These are phyloP conservation scores for Brachionus paranguensis DNA, from an alignment of 1,140 invertebrate species.

Conservation along the genomic window DNA sequence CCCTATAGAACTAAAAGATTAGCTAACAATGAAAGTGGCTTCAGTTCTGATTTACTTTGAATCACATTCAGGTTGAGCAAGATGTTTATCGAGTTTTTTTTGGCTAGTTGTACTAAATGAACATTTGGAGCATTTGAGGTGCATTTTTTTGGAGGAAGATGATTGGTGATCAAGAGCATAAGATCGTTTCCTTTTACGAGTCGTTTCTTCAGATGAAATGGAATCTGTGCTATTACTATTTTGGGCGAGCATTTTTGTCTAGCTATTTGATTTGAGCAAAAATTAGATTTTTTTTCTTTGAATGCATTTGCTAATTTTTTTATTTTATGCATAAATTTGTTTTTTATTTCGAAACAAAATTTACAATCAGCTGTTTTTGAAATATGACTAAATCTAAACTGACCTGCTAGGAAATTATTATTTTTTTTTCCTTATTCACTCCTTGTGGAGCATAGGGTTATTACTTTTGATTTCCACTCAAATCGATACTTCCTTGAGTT, in stretches of 20 bases:
- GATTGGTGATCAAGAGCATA: neutral
- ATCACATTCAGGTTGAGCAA: neutral
- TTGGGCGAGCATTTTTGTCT: neutral
- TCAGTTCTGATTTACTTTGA: neutral
- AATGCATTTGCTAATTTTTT: neutral
- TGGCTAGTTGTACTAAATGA: neutral
- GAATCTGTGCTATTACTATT: neutral
- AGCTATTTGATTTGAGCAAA: neutral
- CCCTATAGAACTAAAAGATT: neutral
- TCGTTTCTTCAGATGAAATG: neutral
- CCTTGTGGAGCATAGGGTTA: too few relatives aligned
- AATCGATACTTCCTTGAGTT: too few relatives aligned
- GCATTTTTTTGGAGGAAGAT: neutral
- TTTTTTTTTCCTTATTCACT: too few relatives aligned
- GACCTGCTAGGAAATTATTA: neutral
- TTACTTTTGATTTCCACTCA: too few relatives aligned
- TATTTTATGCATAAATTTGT: neutral
- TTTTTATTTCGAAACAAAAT: neutral
- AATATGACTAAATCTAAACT: neutral
- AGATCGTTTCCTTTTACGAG: neutral
- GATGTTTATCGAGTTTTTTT: neutral
- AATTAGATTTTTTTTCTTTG: neutral
- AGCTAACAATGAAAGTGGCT: neutral
- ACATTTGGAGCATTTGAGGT: neutral
- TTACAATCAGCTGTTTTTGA: slow-evolving; percentile 17